Conservation (phyloP, 2,797 vertebrate species). For the Enteromius radiatus region DNA sequence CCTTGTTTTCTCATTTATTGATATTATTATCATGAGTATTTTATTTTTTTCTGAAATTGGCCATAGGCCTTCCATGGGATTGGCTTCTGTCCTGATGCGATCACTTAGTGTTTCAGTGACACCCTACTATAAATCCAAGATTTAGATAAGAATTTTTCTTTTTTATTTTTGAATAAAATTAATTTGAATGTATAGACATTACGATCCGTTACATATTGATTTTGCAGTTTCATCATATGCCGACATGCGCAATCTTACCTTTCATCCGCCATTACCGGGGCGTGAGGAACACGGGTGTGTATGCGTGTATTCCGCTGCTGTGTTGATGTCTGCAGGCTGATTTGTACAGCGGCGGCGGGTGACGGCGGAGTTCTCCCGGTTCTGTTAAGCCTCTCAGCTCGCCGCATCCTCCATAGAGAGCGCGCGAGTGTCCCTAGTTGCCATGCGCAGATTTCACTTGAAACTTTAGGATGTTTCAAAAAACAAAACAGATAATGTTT, state of each 20-base stretch:
- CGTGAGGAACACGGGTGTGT: background rate
- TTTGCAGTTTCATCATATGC: slow-evolving; percentile 15
- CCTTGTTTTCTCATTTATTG: background rate
- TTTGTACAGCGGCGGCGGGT: background rate
- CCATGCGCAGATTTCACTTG: slow-evolving; percentile 41
- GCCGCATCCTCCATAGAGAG: slow-evolving; percentile 28
- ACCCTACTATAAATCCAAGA: background rate
- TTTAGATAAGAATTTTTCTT: background rate
- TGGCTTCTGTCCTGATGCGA: background rate
- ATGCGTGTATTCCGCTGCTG: background rate
- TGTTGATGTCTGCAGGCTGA: slow-evolving; percentile 6
- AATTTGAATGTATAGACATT: background rate
- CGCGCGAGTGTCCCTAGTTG: slow-evolving; percentile 23
- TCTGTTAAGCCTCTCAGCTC: slow-evolving; percentile 26
- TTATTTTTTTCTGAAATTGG: background rate
- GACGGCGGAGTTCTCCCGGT: background rate
- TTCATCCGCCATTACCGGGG: slow-evolving; percentile 44
- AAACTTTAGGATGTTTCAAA: slow-evolving; percentile 10
- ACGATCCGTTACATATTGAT: slow-evolving; percentile 9
- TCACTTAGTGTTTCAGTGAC: background rate
- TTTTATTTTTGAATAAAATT: too few species aligned
- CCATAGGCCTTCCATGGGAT: background rate
- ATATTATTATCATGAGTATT: background rate
- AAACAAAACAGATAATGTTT: background rate
- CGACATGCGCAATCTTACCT: slow-evolving; percentile 49